These are phyloP conservation scores for Chironomus riparius DNA, from an alignment of 2,888 invertebrate species.

Conservation along the genomic window DNA sequence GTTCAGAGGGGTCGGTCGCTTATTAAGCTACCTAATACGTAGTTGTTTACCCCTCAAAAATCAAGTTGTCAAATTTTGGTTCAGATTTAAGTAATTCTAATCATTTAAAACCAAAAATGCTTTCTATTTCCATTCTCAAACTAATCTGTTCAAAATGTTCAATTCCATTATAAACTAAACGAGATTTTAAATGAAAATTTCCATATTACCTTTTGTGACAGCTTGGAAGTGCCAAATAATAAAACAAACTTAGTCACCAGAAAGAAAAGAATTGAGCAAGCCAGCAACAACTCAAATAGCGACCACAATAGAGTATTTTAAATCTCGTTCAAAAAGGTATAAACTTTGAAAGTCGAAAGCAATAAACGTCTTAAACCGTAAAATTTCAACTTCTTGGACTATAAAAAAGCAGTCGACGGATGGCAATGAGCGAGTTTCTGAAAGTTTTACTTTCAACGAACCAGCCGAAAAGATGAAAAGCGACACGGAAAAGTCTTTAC, in stretches of 20 bases:
- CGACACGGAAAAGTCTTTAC: constrained; percentile 8
- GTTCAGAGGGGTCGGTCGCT: too few relatives aligned
- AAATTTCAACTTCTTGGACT: neutral
- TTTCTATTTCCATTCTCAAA: too few relatives aligned
- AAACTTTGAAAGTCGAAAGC: neutral
- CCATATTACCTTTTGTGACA: neutral
- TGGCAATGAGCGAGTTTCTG: neutral
- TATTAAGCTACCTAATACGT: too few relatives aligned
- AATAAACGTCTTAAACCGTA: neutral
- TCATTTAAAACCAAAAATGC: too few relatives aligned
- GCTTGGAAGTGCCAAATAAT: neutral
- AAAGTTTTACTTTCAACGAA: constrained; percentile 18
- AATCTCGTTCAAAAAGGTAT: neutral
- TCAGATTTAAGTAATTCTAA: too few relatives aligned
- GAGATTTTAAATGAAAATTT: neutral
- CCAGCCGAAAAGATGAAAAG: neutral
- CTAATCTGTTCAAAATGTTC: too few relatives aligned
- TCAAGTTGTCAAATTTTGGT: too few relatives aligned
- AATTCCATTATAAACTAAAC: too few relatives aligned
- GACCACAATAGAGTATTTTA: neutral
- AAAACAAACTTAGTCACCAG: neutral
- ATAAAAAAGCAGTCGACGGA: neutral
- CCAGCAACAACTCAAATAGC: neutral
- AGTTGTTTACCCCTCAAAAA: too few relatives aligned
- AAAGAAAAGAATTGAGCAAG: neutral